These are phyloP conservation scores for Falcunculus frontatus DNA, from an alignment of 2,113 vertebrate genomes.

Conservation along the genomic window DNA sequence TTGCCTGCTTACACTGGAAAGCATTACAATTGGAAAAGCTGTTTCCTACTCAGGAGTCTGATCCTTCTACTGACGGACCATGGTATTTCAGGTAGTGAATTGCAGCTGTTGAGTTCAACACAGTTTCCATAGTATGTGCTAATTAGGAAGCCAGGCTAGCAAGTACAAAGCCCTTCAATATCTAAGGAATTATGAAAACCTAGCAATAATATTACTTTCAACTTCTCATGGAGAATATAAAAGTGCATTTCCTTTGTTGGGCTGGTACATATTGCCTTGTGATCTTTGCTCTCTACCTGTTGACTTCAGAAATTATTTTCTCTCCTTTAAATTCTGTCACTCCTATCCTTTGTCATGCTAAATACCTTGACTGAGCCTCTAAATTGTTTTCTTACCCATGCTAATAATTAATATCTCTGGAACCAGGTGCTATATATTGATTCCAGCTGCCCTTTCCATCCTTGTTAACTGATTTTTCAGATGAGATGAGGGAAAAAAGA, in stretches of 20 bases:
- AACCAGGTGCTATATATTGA: neutral
- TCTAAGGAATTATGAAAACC: neutral
- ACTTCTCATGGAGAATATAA: neutral
- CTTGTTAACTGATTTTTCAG: neutral
- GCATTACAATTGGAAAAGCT: neutral
- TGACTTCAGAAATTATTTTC: neutral
- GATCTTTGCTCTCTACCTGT: neutral
- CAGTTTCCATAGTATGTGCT: neutral
- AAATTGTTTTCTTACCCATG: neutral
- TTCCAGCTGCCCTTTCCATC: neutral
- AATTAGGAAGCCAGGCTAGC: neutral
- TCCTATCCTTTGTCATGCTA: neutral
- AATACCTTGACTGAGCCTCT: neutral
- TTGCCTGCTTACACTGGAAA: neutral
- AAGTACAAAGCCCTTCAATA: neutral
- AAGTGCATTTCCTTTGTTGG: neutral
- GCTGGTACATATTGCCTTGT: neutral
- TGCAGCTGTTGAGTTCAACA: neutral
- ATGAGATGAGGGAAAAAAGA: neutral
- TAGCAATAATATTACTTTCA: neutral
- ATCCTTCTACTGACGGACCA: neutral
- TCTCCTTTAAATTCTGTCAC: neutral
- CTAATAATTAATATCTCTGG: neutral
- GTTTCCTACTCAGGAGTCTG: neutral
- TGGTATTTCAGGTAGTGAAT: neutral